Evolutionary conservation across 2,888 invertebrate genomes (phyloP).

Genomic region (Leucophenga montana): DNA sequence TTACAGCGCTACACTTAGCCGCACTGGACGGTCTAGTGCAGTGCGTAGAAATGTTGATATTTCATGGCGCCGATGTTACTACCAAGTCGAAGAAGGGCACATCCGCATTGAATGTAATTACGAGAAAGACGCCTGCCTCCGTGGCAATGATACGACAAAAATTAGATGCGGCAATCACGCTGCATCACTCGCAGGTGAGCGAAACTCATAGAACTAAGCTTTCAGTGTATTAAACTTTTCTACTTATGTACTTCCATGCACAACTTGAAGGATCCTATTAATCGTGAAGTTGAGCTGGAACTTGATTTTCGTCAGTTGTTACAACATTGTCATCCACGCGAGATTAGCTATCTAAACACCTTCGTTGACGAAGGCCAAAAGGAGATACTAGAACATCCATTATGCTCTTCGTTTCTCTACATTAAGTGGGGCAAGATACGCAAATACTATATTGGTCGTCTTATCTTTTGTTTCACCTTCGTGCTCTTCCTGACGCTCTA

Average conservation of each 20-base stretch:
- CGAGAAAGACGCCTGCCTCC: conserved; percentile 89
- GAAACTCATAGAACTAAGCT: not conserved
- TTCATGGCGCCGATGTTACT: conserved; percentile 91
- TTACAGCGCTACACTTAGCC: conserved; percentile 88
- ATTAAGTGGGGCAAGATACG: conserved; percentile 93
- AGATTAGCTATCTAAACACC: conserved; percentile 89
- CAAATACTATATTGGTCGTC: conserved; percentile 87
- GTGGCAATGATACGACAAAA: conserved; percentile 87
- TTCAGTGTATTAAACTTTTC: not conserved
- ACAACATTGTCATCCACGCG: conserved; percentile 87
- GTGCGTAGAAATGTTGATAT: conserved; percentile 88
- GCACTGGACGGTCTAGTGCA: conserved; percentile 88
- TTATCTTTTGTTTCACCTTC: conserved; percentile 85
- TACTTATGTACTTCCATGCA: not conserved
- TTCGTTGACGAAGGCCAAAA: conserved; percentile 92
- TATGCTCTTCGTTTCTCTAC: conserved; percentile 90
- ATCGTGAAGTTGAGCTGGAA: conserved; percentile 86
- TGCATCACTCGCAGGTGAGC: conserved; percentile 80
- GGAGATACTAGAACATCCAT: conserved; percentile 87
- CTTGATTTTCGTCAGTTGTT: conserved; percentile 87
- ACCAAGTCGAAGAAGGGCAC: conserved; percentile 90
- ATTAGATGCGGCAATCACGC: conserved; percentile 84
- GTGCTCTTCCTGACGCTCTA: conserved; percentile 87
- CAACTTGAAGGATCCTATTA: conserved; percentile 76
- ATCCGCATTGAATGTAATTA: conserved; percentile 88